These are phyloP conservation scores for Chroicocephalus ridibundus DNA, from an alignment of 2,113 vertebrate genomes.

Conservation along the genomic window DNA sequence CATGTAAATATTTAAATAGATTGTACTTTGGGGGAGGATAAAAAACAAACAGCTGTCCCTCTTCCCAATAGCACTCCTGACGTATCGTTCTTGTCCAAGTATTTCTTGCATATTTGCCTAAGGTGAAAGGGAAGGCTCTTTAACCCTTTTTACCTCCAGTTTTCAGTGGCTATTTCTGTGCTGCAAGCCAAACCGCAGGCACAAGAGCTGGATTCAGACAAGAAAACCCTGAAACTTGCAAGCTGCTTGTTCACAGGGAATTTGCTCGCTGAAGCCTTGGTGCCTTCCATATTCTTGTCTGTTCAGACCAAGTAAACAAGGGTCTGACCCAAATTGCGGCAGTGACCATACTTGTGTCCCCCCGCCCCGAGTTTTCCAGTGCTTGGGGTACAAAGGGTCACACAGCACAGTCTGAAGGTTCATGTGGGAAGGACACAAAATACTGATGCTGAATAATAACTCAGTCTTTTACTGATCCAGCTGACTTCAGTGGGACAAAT, in stretches of 20 bases:
- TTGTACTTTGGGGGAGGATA: constrained; percentile 15
- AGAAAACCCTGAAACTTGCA: neutral
- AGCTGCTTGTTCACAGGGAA: neutral
- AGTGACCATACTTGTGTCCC: neutral
- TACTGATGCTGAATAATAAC: neutral
- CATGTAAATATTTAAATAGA: constrained; percentile 54
- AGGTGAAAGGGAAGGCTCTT: constrained; percentile 41
- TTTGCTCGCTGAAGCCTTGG: neutral
- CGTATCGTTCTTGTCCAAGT: neutral
- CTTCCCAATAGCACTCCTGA: neutral
- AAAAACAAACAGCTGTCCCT: constrained; percentile 44
- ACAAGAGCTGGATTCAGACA: neutral
- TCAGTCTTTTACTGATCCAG: neutral
- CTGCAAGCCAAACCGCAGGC: neutral
- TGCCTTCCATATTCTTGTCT: rapidly evolving
- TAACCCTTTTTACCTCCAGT: neutral
- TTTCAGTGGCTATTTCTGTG: neutral
- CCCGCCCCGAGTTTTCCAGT: rapidly evolving
- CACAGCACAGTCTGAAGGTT: neutral
- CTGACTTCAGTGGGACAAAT: neutral
- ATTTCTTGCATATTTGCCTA: neutral
- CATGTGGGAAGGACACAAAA: neutral
- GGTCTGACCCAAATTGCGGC: neutral
- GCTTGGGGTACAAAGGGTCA: neutral
- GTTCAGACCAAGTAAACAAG: neutral